Evolutionary conservation across 1,140 invertebrate species (phyloP), one percentile per base, ranked within the genome.

Genomic region (Hylaeus anthracinus): DNA sequence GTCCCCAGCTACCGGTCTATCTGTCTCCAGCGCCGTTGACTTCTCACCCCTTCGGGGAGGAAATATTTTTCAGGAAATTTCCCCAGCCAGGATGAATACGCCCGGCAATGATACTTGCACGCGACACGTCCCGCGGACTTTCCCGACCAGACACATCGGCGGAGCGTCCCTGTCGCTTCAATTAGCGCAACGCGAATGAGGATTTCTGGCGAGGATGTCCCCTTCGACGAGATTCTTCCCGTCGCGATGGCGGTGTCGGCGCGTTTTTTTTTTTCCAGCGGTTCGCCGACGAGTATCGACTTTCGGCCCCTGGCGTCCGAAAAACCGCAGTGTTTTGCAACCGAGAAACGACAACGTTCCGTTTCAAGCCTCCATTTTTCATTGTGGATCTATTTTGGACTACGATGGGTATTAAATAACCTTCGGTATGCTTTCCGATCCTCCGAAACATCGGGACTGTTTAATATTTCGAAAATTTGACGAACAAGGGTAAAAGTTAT

Each of bases 61-160:
- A 67, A 55, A 82, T 85, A 86, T 86, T 86, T 86, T 86, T 86
- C 81, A 76, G 83, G 75, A 74, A 79, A 83, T 79, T 83, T 71
- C 80, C 74, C 60, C 77, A 26, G 58, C 41, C 41, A 60, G 73
- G 72, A 76, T 76, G 51, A 71, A 79, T 77, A 77, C 48, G n/a
- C 39, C 45, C 26, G 48, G 10, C 56, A 73, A 78, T 82, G 66
- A 69, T 81, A 69, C 58, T 77, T 64, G 71, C 63, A 26, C 45
- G 10, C 72, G 63, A 81, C 56, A 81, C 70, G 77, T 48, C n/a
- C 61, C 69, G 48, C 12, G 67, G 26, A 58, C 64, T 73, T 72
- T 43, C 26, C 8, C 77, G 60, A 64, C 77, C 65, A 65, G 70
- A 79, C 77, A 79, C 72, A 79, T 79, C 72, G 77, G 60, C 41